Percentiles rank a stretch among this genome's conserved stretches.
phyloP scores from a whole-genome alignment of 2,888 invertebrate species.

The Drosophila merina region DNA sequence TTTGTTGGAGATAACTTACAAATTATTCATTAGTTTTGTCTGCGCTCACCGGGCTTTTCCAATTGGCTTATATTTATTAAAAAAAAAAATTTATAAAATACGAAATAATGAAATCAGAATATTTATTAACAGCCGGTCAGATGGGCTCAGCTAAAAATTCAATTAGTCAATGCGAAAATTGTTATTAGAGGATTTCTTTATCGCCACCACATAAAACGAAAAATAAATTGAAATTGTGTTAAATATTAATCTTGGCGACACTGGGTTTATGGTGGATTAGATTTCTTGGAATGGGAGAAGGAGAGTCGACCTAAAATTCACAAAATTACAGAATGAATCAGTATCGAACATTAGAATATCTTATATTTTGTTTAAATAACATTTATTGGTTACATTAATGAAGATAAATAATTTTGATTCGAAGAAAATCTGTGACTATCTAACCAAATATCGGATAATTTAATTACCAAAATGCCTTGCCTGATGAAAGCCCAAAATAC shows the following conservation, averaged over 20 bases:
- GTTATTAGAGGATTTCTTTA: slow-evolving; percentile 51
- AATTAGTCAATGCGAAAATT: slow-evolving; percentile 61
- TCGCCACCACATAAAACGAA: slow-evolving; percentile 21
- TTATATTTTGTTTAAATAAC: not conserved
- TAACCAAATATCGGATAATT: not conserved
- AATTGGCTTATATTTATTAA: slow-evolving; percentile 14
- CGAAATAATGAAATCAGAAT: slow-evolving; percentile 72
- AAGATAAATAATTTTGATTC: not conserved
- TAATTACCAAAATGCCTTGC: not conserved
- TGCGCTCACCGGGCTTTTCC: slow-evolving; percentile 40
- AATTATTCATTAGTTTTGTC: slow-evolving; percentile 11
- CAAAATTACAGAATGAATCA: not conserved
- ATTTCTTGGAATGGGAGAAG: not conserved
- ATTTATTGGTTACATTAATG: not conserved
- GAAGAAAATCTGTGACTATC: not conserved
- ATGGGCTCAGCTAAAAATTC: slow-evolving; percentile 33
- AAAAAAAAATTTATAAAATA: slow-evolving; percentile 8
- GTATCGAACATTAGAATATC: not conserved
- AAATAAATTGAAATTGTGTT: slow-evolving; percentile 50
- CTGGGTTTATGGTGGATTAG: not conserved
- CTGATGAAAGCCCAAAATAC: not conserved
- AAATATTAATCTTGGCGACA: slow-evolving; percentile 7
- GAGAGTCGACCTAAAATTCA: no score
- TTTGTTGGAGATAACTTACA: slow-evolving; percentile 53
- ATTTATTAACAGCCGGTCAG: slow-evolving; percentile 56